phyloP scores from a whole-genome alignment of 2,888 invertebrate species.

The Scotopteryx bipunctaria region DNA sequence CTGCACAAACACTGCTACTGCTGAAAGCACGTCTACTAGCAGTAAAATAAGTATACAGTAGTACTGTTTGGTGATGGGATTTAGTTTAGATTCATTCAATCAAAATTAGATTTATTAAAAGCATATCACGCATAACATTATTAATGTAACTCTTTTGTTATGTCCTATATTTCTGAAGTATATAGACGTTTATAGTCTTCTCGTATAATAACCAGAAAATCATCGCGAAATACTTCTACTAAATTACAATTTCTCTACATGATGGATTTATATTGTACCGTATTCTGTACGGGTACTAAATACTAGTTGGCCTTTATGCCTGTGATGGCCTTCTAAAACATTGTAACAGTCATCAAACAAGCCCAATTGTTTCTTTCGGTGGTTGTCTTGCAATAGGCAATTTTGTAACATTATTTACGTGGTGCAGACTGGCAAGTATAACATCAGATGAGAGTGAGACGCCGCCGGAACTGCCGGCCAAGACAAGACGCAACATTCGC shows the following conservation, averaged over 20 bases:
- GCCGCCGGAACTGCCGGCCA: conserved; percentile 85
- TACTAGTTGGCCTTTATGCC: conserved; percentile 4
- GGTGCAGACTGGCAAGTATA: conserved; percentile 68
- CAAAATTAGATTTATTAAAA: no score
- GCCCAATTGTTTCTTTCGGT: conserved; percentile 12
- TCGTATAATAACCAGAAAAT: no score
- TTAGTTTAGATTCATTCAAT: no score
- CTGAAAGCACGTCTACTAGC: neutral
- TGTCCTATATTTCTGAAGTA: no score
- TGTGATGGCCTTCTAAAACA: conserved; percentile 8
- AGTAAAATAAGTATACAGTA: no score
- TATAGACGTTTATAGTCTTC: no score
- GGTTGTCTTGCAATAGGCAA: conserved; percentile 19
- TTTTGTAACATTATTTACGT: conserved; percentile 36
- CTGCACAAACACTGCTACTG: conserved; percentile 1
- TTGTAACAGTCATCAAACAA: conserved; percentile 6
- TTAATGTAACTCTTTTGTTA: no score
- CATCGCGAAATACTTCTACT: no score
- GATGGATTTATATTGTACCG: conserved; percentile 1
- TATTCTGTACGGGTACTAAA: neutral
- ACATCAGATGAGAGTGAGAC: conserved; percentile 75
- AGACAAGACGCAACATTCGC: conserved; percentile 78
- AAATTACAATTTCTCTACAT: neutral
- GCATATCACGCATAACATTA: no score
- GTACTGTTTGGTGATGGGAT: neutral